Evolutionary conservation across 2,888 invertebrate species (phyloP).

Genomic region (Synergus umbraculus): DNA sequence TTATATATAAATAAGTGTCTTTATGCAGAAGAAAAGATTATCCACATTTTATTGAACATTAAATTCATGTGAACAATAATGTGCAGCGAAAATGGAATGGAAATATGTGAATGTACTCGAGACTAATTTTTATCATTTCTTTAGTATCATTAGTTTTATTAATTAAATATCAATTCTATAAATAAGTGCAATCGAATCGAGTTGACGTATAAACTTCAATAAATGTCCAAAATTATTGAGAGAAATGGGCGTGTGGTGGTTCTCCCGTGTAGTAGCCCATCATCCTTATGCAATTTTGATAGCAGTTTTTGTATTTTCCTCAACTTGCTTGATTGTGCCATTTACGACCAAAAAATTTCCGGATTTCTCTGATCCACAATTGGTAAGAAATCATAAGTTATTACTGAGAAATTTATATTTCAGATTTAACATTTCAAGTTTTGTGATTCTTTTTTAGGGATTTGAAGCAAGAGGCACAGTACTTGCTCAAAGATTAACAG

Average conservation of each 20-base stretch:
- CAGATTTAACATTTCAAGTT: slow-evolving; percentile 1
- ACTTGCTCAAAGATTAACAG: slow-evolving; percentile 87
- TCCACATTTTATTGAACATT: neutral
- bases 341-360: slow-evolving; percentile 83
- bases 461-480: slow-evolving; percentile 95
- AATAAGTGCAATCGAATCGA: neutral
- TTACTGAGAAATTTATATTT: neutral
- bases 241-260: slow-evolving; percentile 72
- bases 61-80: neutral
- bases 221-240: slow-evolving; percentile 28
- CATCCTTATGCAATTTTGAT: slow-evolving; percentile 84
- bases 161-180: neutral
- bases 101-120: neutral
- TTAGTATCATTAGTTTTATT: neutral
- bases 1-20: neutral
- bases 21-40: neutral
- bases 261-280: slow-evolving; percentile 83
- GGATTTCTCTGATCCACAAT: slow-evolving; percentile 91
- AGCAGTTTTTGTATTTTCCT: slow-evolving; percentile 82
- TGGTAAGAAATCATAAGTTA: slow-evolving; percentile 79
- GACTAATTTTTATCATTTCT: neutral
- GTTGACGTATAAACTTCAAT: neutral
- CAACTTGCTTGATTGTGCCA: slow-evolving; percentile 84
- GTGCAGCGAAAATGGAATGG: neutral
- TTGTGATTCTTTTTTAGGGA: slow-evolving; percentile 80